phyloP scores from a whole-genome alignment of 2,113 vertebrate species.

The Rhegmatorhina hoffmannsi region DNA sequence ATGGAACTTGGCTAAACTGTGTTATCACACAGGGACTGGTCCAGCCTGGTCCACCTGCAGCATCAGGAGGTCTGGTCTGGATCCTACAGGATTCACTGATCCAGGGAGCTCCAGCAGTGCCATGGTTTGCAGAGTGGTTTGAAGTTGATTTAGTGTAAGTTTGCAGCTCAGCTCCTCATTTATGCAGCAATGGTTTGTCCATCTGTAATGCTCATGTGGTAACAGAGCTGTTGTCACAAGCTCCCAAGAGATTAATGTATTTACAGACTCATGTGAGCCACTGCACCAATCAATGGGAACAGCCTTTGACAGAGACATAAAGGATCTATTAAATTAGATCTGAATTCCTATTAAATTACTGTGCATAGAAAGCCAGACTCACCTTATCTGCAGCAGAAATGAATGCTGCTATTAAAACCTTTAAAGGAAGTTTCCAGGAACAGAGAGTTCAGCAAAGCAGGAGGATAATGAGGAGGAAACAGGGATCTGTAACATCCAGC shows the following conservation, averaged over 20 bases:
- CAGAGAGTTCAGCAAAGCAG: conserved; percentile 1
- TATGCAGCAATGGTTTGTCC: not conserved
- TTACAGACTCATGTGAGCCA: conserved; percentile 67
- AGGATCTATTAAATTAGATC: conserved; percentile 78
- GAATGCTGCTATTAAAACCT: conserved; percentile 76
- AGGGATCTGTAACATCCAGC: not conserved
- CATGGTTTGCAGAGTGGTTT: not conserved
- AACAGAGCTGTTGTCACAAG: conserved; percentile 41
- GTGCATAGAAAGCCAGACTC: conserved; percentile 53
- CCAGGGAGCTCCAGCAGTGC: not conserved
- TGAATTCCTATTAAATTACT: conserved; percentile 74
- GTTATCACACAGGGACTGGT: not conserved
- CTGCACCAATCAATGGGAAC: conserved; percentile 71
- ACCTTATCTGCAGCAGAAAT: conserved; percentile 79
- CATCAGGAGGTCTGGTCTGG: not conserved
- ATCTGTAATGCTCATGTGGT: conserved; percentile 3
- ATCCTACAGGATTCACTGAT: not conserved
- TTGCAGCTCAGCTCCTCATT: not conserved
- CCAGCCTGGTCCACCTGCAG: not conserved
- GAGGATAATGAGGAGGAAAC: conserved; percentile 45
- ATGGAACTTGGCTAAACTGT: not conserved
- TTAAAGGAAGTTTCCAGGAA: conserved; percentile 56
- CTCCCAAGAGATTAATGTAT: conserved; percentile 69
- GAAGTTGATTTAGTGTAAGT: not conserved
- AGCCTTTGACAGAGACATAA: conserved; percentile 71